Conservation (phyloP, 2,113 vertebrate genomes). For the Agapornis roseicollis region DNA sequence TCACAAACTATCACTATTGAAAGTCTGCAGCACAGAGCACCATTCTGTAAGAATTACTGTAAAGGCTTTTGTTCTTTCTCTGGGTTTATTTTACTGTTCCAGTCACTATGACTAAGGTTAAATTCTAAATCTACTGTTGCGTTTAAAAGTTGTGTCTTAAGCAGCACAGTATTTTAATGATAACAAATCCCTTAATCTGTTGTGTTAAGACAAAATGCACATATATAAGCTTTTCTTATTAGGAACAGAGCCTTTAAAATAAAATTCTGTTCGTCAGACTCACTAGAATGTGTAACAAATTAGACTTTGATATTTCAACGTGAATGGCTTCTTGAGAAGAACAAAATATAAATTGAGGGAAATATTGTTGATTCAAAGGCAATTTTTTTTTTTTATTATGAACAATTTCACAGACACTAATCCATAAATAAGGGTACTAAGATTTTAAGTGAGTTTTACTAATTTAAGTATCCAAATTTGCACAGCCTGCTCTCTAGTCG, state of each 20-base stretch:
- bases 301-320: conserved; percentile 24
- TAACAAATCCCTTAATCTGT: neutral
- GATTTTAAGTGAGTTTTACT: conserved; percentile 39
- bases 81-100: neutral
- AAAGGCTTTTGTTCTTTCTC: neutral
- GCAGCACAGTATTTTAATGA: neutral
- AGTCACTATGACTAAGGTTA: neutral
- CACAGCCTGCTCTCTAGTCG: neutral
- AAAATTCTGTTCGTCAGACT: neutral
- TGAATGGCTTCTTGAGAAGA: neutral
- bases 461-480: conserved; percentile 10
- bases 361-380: conserved; percentile 28
- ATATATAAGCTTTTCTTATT: neutral
- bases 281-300: conserved; percentile 7
- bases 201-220: neutral
- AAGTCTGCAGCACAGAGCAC: neutral
- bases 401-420: conserved; percentile 26
- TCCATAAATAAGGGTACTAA: conserved; percentile 3
- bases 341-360: conserved; percentile 15
- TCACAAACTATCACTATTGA: neutral
- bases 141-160: neutral
- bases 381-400: conserved; percentile 44
- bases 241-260: neutral
- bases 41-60: neutral
- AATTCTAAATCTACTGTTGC: neutral